phyloP scores from a whole-genome alignment of 92 coral and sea anemone genomes.

The Epizoanthus scotinus region DNA sequence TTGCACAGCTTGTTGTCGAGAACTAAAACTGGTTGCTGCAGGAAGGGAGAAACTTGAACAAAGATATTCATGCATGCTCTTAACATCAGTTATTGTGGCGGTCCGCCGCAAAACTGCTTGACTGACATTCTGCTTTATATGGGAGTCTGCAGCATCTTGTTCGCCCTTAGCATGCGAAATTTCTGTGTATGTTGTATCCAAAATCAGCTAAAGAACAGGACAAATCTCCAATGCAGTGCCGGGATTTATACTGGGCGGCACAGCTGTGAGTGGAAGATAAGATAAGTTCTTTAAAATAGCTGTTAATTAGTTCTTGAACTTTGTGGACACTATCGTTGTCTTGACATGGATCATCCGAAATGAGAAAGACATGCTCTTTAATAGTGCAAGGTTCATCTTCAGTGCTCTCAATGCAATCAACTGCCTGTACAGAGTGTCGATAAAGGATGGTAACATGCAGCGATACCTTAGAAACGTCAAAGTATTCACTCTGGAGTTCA shows the following conservation, averaged over 20 bases:
- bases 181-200: constrained; percentile 47
- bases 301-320: constrained; percentile 41
- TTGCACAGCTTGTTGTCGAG: constrained; percentile 49
- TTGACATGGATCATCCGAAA: constrained; percentile 55
- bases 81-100: constrained; percentile 49
- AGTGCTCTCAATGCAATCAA: constrained; percentile 55
- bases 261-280: constrained; percentile 71
- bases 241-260: constrained; percentile 65
- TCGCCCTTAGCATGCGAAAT: constrained; percentile 59
- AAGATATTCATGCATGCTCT: constrained; percentile 54
- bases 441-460: constrained; percentile 62
- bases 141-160: constrained; percentile 61
- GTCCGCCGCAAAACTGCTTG: constrained; percentile 58
- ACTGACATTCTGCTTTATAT: constrained; percentile 65
- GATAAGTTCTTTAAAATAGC: too few relatives aligned
- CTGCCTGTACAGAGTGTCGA: constrained; percentile 57
- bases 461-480: constrained; percentile 53
- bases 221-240: constrained; percentile 58
- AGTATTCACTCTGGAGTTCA: constrained; percentile 61
- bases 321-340: constrained; percentile 54
- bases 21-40: constrained; percentile 52
- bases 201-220: constrained; percentile 63
- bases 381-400: constrained; percentile 45
- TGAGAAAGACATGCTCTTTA: constrained; percentile 60
- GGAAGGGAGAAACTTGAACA: constrained; percentile 37